Base-by-base conservation (phyloP, 92 coral and sea anemone genomes). In the Epizoanthus ramosus region DNA sequence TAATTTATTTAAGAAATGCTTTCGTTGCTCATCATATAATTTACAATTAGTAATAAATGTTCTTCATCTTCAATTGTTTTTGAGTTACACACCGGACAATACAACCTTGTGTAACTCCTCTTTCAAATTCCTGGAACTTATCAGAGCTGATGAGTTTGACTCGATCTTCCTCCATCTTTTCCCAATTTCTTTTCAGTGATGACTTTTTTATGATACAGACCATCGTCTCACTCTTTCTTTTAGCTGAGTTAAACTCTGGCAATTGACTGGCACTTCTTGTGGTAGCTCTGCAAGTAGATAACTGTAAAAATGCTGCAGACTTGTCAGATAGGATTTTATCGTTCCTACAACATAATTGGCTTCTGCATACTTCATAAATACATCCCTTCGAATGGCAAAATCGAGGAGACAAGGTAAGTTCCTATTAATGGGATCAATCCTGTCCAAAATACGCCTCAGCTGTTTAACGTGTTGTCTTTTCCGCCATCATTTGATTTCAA, bases 401-500 rank as follows among this genome's bases (percentile, higher is more conserved):
- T 87, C 81, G 47, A 74, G 83, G 47, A 87, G 75, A 22, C 73
- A 87, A 31, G 13, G n/a, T 14, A 74, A 31, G 58, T 87, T 74
- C 66, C 82, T 64, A 28, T 82, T 64, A 53, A 28, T 28, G 2
- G 58, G 68, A 53, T 82, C 90, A 53, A 82, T 65, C 45, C 31
- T 69, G 8, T 21, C 63, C 22, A 82, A 47, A 60, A 87, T 35
- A 71, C 61, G 73, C 60, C 45, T 43, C 25, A 83, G 59, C 65
- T 85, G 86, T 18, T 64, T 45, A 9, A 41, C 53, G 45, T 88
- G 86, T 57, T 88, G 92, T 56, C 71, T 79, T 80, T 74, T 31
- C 92, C 88, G 57, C 92, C 92, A 61, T 89, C 89, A 43, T 86
- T 84, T 73, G 92, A 85, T 57, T 52, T 54, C 41, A 89, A 65